phyloP scores from a whole-genome alignment of 2,888 invertebrate species.

The Polymixis flavicincta region DNA sequence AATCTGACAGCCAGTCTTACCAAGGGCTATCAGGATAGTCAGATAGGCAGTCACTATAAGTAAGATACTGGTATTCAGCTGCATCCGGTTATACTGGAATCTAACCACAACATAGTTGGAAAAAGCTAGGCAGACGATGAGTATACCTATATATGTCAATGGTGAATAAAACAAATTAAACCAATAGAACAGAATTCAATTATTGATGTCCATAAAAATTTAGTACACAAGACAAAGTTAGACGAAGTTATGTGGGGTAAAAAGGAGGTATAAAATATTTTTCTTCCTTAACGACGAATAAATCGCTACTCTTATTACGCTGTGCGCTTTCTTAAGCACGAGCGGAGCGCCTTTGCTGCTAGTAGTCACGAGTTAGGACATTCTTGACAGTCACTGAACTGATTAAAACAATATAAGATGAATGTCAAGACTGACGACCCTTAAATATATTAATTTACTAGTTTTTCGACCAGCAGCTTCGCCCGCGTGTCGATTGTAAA shows the following conservation, averaged over 20 bases:
- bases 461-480: too few species aligned
- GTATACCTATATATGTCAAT: too few species aligned
- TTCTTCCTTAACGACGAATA: neutral
- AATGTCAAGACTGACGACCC: conserved; percentile 60
- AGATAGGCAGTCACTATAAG: too few species aligned
- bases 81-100: too few species aligned
- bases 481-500: too few species aligned
- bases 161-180: neutral
- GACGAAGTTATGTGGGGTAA: neutral
- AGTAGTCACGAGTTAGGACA: conserved; percentile 71
- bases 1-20: too few species aligned
- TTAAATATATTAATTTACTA: conserved; percentile 20
- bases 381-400: conserved; percentile 72
- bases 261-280: too few species aligned
- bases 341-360: conserved; percentile 68
- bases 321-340: conserved; percentile 38
- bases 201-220: neutral
- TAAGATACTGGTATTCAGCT: too few species aligned
- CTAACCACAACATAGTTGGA: too few species aligned
- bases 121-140: too few species aligned
- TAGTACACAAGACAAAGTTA: neutral
- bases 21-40: too few species aligned
- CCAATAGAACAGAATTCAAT: neutral
- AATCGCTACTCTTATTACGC: conserved; percentile 25
- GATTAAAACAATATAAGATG: conserved; percentile 77